phyloP scores from a whole-genome alignment of 2,113 vertebrate species.

The Ranitomeya imitator region DNA sequence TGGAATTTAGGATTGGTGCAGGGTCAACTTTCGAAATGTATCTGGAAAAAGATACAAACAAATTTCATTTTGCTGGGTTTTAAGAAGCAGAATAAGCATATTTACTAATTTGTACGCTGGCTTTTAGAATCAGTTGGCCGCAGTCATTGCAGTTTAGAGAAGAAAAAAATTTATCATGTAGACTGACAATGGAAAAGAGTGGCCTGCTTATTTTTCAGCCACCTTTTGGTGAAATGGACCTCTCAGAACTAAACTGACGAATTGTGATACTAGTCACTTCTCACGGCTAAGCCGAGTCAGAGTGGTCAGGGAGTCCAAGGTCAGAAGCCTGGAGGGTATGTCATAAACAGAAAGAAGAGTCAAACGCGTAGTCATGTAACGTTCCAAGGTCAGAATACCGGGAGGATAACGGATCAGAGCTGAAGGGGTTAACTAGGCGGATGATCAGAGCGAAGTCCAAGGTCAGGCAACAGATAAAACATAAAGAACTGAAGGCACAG shows the following conservation, averaged over 20 bases:
- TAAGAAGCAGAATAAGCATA: not conserved
- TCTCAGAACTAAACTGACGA: not conserved
- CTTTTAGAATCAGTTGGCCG: not conserved
- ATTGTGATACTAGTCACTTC: no score
- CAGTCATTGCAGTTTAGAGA: not conserved
- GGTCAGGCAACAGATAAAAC: no score
- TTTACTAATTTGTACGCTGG: not conserved
- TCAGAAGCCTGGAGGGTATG: no score
- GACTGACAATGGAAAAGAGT: not conserved
- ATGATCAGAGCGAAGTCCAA: no score
- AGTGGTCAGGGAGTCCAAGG: no score
- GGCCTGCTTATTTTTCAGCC: not conserved
- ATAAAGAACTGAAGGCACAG: no score
- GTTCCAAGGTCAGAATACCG: no score
- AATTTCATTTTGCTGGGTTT: not conserved
- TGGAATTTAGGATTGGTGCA: not conserved
- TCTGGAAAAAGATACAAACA: not conserved
- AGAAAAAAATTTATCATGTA: not conserved
- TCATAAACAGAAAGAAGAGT: no score
- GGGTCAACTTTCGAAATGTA: not conserved
- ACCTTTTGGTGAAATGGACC: not conserved
- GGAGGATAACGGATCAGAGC: no score
- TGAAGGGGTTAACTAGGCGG: no score
- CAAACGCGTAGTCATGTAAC: no score
- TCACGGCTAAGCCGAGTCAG: no score